Evolutionary conservation across 2,888 invertebrate species (phyloP).

Genomic region (Smittia sp.): DNA sequence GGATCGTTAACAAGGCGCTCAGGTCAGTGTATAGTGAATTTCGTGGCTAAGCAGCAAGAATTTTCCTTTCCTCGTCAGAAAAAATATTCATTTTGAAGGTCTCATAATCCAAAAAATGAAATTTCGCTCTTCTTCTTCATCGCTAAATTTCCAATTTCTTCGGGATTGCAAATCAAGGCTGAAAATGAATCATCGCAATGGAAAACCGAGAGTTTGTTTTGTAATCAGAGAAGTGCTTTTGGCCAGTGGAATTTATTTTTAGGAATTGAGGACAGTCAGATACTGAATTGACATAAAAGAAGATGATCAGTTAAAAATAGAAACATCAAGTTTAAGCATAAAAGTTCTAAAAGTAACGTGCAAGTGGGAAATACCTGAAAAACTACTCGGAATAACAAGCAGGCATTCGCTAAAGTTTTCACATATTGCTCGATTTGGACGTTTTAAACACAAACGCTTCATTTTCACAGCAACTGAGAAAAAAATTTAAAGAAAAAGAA

Average conservation of each 20-base stretch:
- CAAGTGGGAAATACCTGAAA: too few species aligned
- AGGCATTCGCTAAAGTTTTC: background rate
- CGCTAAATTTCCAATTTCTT: conserved; percentile 2
- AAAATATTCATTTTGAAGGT: background rate
- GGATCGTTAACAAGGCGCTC: conserved; percentile 55
- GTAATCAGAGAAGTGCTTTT: conserved; percentile 21
- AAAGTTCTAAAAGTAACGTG: too few species aligned
- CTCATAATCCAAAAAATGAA: background rate
- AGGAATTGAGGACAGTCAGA: conserved; percentile 17
- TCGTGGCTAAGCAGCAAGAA: conserved; percentile 12
- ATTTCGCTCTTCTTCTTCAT: background rate
- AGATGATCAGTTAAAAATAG: background rate
- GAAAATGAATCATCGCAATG: background rate
- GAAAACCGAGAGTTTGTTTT: conserved; percentile 4
- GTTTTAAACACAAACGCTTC: background rate
- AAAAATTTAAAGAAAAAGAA: background rate
- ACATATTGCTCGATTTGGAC: conserved; percentile 2
- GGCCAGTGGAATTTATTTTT: background rate
- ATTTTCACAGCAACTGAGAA: background rate
- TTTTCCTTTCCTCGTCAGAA: conserved; percentile 7
- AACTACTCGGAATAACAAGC: too few species aligned
- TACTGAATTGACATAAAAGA: background rate
- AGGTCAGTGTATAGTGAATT: conserved; percentile 50
- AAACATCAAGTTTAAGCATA: background rate
- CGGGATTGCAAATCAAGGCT: background rate